Percentiles rank a stretch among this genome's conserved stretches.
phyloP scores from a whole-genome alignment of 2,113 vertebrate species.

The Nycticebus coucang region DNA sequence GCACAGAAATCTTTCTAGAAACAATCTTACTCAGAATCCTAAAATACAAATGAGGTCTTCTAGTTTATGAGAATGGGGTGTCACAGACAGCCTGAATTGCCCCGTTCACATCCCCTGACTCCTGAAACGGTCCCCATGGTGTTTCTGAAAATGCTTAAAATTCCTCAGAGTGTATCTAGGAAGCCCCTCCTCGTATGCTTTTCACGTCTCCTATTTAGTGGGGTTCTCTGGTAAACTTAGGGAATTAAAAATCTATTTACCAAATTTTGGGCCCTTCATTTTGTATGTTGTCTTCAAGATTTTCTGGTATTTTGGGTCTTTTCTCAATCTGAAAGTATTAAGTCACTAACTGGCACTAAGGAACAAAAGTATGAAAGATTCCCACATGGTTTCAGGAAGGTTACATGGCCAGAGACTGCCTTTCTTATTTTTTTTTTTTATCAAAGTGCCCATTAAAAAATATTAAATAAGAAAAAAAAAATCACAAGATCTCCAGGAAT shows the following conservation, averaged over 20 bases:
- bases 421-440: background rate
- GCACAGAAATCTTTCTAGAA: background rate
- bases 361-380: background rate
- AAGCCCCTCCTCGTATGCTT: background rate
- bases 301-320: background rate
- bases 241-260: background rate
- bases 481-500: background rate
- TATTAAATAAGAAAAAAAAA: background rate
- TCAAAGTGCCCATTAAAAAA: background rate
- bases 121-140: background rate
- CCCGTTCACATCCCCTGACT: background rate
- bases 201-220: background rate
- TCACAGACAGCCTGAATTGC: background rate
- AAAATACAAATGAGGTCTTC: background rate
- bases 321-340: conserved; percentile 6
- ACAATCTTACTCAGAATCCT: background rate
- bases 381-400: background rate
- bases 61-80: background rate
- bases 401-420: background rate
- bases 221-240: background rate
- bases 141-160: background rate
- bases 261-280: background rate
- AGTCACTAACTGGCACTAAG: background rate
- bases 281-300: background rate
- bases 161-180: background rate